Base-by-base conservation (phyloP, 2,113 vertebrate species). In the Lophius piscatorius region DNA sequence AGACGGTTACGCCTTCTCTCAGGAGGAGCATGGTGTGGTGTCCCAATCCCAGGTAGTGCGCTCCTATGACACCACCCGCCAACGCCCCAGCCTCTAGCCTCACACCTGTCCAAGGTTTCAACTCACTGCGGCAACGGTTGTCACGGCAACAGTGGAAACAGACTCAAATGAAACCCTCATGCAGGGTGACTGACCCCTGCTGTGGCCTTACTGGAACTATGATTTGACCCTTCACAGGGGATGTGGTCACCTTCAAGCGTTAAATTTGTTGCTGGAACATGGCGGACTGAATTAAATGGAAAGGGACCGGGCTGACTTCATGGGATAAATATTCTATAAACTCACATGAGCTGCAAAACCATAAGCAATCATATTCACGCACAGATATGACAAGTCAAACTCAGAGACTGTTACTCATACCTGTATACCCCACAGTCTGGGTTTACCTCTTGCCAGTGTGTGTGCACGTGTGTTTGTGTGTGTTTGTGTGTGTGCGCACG, bases 1-100 rank as follows among this genome's bases (percentile, higher is more conserved):
- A 99, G 96, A 99, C 76, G 96, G 97, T 22, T 99, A 96, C 26
- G 96, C 96, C 2, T 99, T 99, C 92, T 99, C 97, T 68, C 97
- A 99, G 89, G 97, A 99, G 88, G 97, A 99, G 76, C 94, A 99
- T 0, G 96, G 97, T 4, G 96, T 94, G 65, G 96, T 99, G 65
- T 95, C 95, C 63, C 97, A 99, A 83, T 96, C 95, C 0, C 90
- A 98, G 91, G 92, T 99, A 9, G 95, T 98, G 46, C 96, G 97
- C 44, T 94, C 96, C 76, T 99, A 99, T 0, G 96, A 99, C 83
- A 99, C 97, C 63, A 98, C 95, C 77, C 96, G 92, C 81, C 92
- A 92, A 78, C 94, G 93, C 71, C 73, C 89, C 22, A 93, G 91
- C 87, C 76, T 93, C 83, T 94, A 96, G 91, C 86, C 81, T 87